These are phyloP conservation scores for Trissolcus brochymenae DNA, from an alignment of 2,888 invertebrate genomes.

Conservation along the genomic window DNA sequence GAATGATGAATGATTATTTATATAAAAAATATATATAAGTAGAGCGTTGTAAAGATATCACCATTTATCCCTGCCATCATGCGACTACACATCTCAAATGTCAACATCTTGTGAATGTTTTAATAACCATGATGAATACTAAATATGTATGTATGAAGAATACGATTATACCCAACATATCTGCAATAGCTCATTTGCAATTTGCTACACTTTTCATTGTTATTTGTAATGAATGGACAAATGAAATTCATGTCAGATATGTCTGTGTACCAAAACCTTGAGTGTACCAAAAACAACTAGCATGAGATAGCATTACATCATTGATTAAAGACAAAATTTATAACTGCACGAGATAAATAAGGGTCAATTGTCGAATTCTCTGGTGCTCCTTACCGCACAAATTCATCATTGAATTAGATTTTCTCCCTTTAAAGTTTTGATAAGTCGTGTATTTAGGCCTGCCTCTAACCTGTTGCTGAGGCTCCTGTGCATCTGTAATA, in stretches of 20 bases:
- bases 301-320: constrained; percentile 49
- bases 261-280: constrained; percentile 6
- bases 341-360: constrained; percentile 64
- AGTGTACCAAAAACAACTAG: constrained; percentile 33
- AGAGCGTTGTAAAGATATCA: no score
- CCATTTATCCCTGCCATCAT: no score
- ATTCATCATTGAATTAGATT: constrained; percentile 97
- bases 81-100: not conserved
- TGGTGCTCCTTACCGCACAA: constrained; percentile 91
- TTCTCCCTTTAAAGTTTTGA: constrained; percentile 93
- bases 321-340: constrained; percentile 38
- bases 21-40: not conserved
- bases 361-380: constrained; percentile 71
- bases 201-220: no score
- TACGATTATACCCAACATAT: not conserved
- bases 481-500: constrained; percentile 91
- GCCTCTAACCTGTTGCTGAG: constrained; percentile 87
- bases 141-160: no score
- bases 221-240: not conserved
- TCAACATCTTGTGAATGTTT: not conserved
- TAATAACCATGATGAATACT: no score
- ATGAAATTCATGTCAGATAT: not conserved
- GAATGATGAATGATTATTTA: not conserved
- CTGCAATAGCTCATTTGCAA: no score
- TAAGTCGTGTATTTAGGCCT: constrained; percentile 90